Conservation (phyloP, 2,113 vertebrate genomes). For the Salvelinus namaycush region DNA sequence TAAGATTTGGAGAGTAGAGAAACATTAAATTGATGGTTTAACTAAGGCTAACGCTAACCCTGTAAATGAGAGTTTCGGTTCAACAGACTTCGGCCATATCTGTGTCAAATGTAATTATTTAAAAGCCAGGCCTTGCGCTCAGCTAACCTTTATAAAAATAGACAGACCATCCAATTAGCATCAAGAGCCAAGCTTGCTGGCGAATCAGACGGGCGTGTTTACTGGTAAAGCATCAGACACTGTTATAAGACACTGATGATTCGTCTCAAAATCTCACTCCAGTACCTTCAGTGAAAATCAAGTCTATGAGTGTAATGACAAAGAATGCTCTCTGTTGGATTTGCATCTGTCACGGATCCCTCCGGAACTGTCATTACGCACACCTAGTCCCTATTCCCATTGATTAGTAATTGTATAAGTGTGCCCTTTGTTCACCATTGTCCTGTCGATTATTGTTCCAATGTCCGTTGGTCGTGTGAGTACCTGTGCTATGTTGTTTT, state of each 20-base stretch:
- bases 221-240: constrained; percentile 48
- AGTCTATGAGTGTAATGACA: not conserved
- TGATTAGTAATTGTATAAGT: no score
- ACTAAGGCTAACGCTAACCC: constrained; percentile 50
- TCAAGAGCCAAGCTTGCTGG: constrained; percentile 28
- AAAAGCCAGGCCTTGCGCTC: constrained; percentile 38
- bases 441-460: no score
- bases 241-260: constrained; percentile 29
- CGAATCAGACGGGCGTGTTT: constrained; percentile 42
- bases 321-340: not conserved
- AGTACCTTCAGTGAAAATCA: not conserved
- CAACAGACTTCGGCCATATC: constrained; percentile 57
- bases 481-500: no score
- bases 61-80: constrained; percentile 59
- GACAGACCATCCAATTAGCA: constrained; percentile 57
- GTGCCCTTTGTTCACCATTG: no score
- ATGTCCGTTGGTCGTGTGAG: no score
- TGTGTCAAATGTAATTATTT: constrained; percentile 64
- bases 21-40: no score
- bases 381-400: no score
- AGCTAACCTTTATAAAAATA: constrained; percentile 55
- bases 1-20: constrained; percentile 35
- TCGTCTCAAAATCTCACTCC: not conserved
- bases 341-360: not conserved
- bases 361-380: no score